Percentiles rank a stretch among this genome's conserved stretches.
phyloP scores from a whole-genome alignment of 2,113 vertebrate genomes.

The Otis tarda region DNA sequence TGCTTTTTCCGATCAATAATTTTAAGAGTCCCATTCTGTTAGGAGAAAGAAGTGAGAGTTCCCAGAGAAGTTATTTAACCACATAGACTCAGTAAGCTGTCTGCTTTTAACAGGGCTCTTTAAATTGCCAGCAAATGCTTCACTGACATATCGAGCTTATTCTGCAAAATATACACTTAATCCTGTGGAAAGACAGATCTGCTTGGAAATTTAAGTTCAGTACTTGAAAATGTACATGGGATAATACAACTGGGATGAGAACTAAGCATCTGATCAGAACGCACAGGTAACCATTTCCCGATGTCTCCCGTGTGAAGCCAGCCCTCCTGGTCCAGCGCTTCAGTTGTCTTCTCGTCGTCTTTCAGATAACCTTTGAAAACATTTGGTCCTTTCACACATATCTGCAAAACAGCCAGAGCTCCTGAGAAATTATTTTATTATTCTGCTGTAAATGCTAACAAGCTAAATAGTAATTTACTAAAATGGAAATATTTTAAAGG shows the following conservation, averaged over 20 bases:
- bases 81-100: not conserved
- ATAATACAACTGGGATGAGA: not conserved
- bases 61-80: not conserved
- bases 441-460: not conserved
- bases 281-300: conserved; percentile 92
- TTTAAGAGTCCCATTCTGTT: conserved; percentile 93
- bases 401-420: conserved; percentile 74
- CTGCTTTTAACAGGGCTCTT: not conserved
- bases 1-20: conserved; percentile 98
- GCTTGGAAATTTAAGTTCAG: not conserved
- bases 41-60: conserved; percentile 24
- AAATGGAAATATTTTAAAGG: not conserved
- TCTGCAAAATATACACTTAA: not conserved
- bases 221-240: not conserved
- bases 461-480: not conserved
- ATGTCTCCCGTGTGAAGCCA: conserved; percentile 99
- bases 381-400: conserved; percentile 96
- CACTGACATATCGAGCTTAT: not conserved
- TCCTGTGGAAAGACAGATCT: not conserved
- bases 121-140: not conserved
- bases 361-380: conserved; percentile 98
- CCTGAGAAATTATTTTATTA: not conserved
- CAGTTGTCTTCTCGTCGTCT: conserved; percentile 87
- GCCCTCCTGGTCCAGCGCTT: conserved; percentile 88
- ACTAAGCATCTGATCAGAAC: conserved; percentile 5